Evolutionary conservation across 2,888 invertebrate species (phyloP).

Genomic region (Netelia inedita): DNA sequence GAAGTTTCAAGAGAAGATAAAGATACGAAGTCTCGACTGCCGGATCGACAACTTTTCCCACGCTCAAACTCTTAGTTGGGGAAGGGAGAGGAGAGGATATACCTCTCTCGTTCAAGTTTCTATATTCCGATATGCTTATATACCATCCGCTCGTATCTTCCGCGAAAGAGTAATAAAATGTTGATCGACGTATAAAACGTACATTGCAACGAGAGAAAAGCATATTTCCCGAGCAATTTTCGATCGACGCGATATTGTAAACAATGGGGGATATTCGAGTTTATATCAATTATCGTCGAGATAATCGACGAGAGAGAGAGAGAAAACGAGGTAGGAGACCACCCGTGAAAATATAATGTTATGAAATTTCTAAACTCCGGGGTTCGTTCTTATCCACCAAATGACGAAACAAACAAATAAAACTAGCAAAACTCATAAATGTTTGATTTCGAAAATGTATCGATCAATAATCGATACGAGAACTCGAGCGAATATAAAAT

Average conservation of each 20-base stretch:
- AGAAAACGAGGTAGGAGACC: not conserved
- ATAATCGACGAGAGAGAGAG: not conserved
- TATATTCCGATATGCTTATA: constrained; percentile 11
- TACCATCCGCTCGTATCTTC: constrained; percentile 28
- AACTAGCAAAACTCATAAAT: too few relatives aligned
- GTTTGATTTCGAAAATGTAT: too few relatives aligned
- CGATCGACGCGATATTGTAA: not conserved
- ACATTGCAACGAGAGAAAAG: not conserved
- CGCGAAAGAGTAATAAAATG: constrained; percentile 55
- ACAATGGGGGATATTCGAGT: not conserved
- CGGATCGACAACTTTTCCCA: constrained; percentile 60
- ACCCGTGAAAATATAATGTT: not conserved
- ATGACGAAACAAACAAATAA: not conserved
- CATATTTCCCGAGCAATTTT: constrained; percentile 1
- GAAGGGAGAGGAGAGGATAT: not conserved
- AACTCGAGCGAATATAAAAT: not conserved
- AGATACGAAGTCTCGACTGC: constrained; percentile 17
- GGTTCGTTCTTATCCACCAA: not conserved
- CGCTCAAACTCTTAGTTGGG: constrained; percentile 40
- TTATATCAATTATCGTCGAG: constrained; percentile 1
- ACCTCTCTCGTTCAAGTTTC: constrained; percentile 12
- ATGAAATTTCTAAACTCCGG: not conserved
- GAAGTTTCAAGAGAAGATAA: constrained; percentile 28
- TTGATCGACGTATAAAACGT: constrained; percentile 29
- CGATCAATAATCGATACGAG: not conserved